These are phyloP conservation scores for Dallia pectoralis DNA, from an alignment of 2,797 vertebrate genomes.

Conservation along the genomic window DNA sequence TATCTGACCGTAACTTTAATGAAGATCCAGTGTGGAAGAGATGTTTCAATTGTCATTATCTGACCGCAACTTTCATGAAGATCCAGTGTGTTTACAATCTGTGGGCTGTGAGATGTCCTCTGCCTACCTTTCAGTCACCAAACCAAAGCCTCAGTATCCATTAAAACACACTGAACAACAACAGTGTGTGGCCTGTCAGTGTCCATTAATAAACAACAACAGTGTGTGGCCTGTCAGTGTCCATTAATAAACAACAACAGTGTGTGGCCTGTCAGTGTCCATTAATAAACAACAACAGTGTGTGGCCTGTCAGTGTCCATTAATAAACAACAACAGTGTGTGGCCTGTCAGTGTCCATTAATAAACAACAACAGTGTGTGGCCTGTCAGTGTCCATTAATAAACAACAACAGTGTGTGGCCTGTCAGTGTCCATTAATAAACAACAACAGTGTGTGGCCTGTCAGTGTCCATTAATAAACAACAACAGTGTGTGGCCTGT, in stretches of 20 bases:
- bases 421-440: background rate
- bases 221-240: too few species aligned
- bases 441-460: background rate
- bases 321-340: background rate
- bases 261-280: too few species aligned
- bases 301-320: too few species aligned
- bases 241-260: background rate
- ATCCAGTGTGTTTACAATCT: constrained; percentile 3
- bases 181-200: background rate
- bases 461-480: background rate
- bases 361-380: background rate
- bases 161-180: constrained; percentile 10
- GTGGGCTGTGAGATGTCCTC: background rate
- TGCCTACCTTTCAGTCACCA: background rate
- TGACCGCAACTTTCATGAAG: too few species aligned
- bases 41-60: too few species aligned
- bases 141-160: too few species aligned
- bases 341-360: too few species aligned
- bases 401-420: background rate
- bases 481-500: background rate
- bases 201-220: background rate
- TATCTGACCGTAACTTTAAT: too few species aligned
- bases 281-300: background rate
- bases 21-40: too few species aligned
- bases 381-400: background rate